phyloP scores from a whole-genome alignment of 2,888 invertebrate species.

The Lithophane leautieri region DNA sequence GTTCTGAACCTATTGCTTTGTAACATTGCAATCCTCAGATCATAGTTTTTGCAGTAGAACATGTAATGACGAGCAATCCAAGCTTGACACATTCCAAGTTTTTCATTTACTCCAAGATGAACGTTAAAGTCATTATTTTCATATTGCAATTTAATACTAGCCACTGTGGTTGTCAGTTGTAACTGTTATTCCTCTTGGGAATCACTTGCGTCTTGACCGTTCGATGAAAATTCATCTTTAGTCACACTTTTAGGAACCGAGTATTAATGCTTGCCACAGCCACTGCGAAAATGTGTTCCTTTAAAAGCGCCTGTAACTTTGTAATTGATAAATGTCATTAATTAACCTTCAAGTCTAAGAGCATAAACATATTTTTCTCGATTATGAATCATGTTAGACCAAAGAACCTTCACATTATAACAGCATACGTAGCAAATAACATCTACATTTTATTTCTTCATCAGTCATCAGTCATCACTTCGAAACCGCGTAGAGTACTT shows the following conservation, averaged over 20 bases:
- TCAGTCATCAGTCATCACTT: conserved; percentile 22
- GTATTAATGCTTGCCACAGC: background rate
- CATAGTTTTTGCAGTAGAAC: conserved; percentile 31
- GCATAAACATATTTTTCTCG: conserved; percentile 14
- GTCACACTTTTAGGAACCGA: conserved; percentile 6
- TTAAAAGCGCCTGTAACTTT: background rate
- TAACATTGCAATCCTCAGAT: conserved; percentile 10
- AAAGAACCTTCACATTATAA: conserved; percentile 38
- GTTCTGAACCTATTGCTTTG: background rate
- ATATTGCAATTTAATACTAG: conserved; percentile 41
- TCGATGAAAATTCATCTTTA: conserved; percentile 10
- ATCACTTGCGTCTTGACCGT: conserved; percentile 3
- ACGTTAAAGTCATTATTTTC: conserved; percentile 29
- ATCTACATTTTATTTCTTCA: conserved; percentile 39
- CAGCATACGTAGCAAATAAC: conserved; percentile 18
- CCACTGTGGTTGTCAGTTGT: conserved; percentile 17
- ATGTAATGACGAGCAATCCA: conserved; percentile 32
- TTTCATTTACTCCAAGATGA: conserved; percentile 26
- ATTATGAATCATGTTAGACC: conserved; percentile 10
- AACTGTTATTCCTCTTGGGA: conserved; percentile 36
- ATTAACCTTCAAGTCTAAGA: conserved; percentile 16
- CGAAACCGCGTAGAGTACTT: conserved; percentile 8
- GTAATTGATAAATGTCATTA: conserved; percentile 11
- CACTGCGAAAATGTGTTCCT: background rate
- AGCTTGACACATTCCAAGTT: conserved; percentile 28